A percentile compares a stretch with the other conserved stretches of the same genome.
These are phyloP conservation scores for Nesogale talazaci DNA, from an alignment of 2,113 vertebrate genomes.

Conservation along the genomic window DNA sequence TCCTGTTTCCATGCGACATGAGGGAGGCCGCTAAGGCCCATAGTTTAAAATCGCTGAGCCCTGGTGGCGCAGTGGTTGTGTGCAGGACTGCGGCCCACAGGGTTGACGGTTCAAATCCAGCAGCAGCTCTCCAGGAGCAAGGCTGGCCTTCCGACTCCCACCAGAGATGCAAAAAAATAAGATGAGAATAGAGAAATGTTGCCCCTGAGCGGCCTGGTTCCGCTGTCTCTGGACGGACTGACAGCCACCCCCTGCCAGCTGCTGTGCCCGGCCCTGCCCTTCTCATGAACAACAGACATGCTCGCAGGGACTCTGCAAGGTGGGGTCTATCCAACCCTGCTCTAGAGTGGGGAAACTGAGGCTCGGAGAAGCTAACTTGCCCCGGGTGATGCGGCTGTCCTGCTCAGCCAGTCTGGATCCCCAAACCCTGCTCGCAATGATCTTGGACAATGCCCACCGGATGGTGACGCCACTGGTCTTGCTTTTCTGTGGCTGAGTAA, in stretches of 20 bases:
- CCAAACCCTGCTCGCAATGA: neutral
- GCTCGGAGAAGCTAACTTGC: neutral
- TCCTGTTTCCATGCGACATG: slow-evolving; percentile 21
- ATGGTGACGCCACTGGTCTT: neutral
- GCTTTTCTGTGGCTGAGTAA: neutral
- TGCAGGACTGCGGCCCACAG: no score
- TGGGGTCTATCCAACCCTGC: neutral
- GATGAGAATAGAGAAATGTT: neutral
- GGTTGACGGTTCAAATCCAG: no score
- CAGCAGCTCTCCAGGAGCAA: no score
- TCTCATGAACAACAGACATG: neutral
- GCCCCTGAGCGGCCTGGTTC: neutral
- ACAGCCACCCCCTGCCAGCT: no score
- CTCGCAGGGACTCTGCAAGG: neutral
- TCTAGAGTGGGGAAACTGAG: neutral
- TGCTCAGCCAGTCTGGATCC: neutral
- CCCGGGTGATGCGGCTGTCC: neutral
- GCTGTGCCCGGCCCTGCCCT: neutral
- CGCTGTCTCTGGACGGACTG: no score
- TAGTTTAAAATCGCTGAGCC: no score
- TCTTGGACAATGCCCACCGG: neutral
- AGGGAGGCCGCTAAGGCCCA: neutral
- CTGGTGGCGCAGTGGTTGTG: no score
- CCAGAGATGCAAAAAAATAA: no score
- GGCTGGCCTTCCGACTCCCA: no score